Conservation (phyloP, 2,113 vertebrate species). For the Furnarius figulus region DNA sequence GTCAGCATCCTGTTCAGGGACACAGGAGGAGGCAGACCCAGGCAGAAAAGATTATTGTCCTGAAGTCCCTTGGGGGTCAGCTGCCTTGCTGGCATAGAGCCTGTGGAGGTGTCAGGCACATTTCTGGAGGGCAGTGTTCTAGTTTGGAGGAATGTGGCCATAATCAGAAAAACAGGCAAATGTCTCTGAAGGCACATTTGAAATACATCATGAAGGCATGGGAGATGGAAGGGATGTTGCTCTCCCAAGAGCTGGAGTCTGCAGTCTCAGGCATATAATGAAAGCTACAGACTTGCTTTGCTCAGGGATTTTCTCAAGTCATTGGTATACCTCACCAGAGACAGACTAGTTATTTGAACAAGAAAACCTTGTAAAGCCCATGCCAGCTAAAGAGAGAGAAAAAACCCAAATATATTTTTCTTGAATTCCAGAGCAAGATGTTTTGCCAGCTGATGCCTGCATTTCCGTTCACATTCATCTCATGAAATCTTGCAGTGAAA, state of each 20-base stretch:
- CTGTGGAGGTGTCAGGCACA: fast-evolving
- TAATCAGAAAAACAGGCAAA: neutral
- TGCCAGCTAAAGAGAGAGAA: neutral
- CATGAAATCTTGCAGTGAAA: neutral
- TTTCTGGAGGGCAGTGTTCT: neutral
- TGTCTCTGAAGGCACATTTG: neutral
- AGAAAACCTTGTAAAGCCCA: neutral
- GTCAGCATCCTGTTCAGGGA: neutral
- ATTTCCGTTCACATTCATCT: neutral
- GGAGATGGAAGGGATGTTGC: neutral
- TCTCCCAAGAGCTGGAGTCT: neutral
- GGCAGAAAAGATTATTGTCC: neutral
- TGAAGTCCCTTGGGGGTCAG: neutral
- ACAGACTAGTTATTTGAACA: constrained; percentile 22
- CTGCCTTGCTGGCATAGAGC: neutral
- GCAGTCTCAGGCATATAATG: neutral
- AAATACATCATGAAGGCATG: neutral
- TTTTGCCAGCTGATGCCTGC: neutral
- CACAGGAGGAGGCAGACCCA: neutral
- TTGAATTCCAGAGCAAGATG: neutral
- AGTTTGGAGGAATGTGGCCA: neutral
- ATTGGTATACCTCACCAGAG: neutral
- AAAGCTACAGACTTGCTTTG: constrained; percentile 19
- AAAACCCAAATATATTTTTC: neutral
- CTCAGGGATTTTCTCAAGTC: neutral